These are phyloP conservation scores for Microplitis deprimator DNA, from an alignment of 2,888 invertebrate genomes.

Conservation along the genomic window DNA sequence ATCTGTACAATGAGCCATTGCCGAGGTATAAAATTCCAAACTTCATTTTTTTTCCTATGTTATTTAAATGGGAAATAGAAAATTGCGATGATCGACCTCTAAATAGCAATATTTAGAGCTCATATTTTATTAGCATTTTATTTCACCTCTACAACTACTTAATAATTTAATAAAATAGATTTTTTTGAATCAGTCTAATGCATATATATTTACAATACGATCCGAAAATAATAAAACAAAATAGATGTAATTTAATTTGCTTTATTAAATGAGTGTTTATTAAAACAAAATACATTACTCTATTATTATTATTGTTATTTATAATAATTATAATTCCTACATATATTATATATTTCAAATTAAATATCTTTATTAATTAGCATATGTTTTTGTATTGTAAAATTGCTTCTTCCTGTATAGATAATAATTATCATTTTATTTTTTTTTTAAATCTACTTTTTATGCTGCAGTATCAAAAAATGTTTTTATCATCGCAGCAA, in stretches of 20 bases:
- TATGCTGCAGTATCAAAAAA: conserved; percentile 93
- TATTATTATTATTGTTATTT: conserved; percentile 25
- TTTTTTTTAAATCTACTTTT: conserved; percentile 45
- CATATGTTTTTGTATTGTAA: background rate
- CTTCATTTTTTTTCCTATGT: no score
- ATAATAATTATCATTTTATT: conserved; percentile 3
- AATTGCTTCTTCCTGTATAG: conserved; percentile 8
- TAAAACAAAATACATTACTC: conserved; percentile 54
- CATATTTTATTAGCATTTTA: no score
- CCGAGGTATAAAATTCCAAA: no score
- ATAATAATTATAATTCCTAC: conserved; percentile 8
- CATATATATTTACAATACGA: conserved; percentile 40
- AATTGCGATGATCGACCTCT: no score
- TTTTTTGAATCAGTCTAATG: no score
- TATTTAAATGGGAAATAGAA: no score
- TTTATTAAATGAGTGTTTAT: conserved; percentile 71
- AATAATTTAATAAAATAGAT: no score
- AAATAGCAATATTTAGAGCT: no score
- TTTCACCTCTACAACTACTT: no score
- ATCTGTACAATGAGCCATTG: no score
- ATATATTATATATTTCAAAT: conserved; percentile 5
- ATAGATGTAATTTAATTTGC: conserved; percentile 70
- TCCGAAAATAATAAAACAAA: conserved; percentile 55
- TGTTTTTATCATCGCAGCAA: conserved; percentile 86
- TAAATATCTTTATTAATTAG: conserved; percentile 21